These are phyloP conservation scores for Diabrotica undecimpunctata DNA, from an alignment of 1,140 invertebrate genomes.

Conservation along the genomic window DNA sequence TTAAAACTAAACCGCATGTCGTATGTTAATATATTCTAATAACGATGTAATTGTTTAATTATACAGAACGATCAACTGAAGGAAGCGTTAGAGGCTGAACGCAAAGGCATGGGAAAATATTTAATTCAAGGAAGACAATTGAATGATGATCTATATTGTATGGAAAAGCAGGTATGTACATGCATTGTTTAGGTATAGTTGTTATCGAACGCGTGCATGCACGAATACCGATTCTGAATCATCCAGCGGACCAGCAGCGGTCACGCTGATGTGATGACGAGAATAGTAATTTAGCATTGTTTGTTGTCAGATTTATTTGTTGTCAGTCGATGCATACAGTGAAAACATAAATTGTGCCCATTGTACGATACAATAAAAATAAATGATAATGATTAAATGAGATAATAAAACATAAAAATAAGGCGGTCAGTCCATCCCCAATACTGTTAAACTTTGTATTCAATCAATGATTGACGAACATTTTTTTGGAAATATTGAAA, in stretches of 20 bases:
- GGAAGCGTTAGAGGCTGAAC: conserved; percentile 51
- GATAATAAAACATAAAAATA: too few species aligned
- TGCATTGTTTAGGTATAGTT: background rate
- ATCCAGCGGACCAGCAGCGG: background rate
- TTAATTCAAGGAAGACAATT: conserved; percentile 28
- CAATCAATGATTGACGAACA: too few species aligned
- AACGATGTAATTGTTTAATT: conserved; percentile 1
- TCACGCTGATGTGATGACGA: background rate
- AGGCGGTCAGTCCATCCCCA: too few species aligned
- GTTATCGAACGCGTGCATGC: background rate
- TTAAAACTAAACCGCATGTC: too few species aligned
- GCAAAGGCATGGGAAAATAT: conserved; percentile 46
- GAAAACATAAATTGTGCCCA: too few species aligned
- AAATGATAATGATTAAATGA: too few species aligned
- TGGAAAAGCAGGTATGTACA: conserved; percentile 45
- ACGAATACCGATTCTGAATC: background rate
- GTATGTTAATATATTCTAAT: background rate
- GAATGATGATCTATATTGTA: conserved; percentile 32
- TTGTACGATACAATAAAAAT: too few species aligned
- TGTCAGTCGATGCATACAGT: background rate
- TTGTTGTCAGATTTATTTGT: background rate
- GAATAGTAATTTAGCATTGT: background rate
- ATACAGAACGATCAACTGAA: conserved; percentile 55
- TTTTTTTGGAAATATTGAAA: too few species aligned
- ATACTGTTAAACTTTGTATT: too few species aligned